Evolutionary conservation across 2,888 invertebrate genomes (phyloP).

Genomic region (Caradrina kadenii): DNA sequence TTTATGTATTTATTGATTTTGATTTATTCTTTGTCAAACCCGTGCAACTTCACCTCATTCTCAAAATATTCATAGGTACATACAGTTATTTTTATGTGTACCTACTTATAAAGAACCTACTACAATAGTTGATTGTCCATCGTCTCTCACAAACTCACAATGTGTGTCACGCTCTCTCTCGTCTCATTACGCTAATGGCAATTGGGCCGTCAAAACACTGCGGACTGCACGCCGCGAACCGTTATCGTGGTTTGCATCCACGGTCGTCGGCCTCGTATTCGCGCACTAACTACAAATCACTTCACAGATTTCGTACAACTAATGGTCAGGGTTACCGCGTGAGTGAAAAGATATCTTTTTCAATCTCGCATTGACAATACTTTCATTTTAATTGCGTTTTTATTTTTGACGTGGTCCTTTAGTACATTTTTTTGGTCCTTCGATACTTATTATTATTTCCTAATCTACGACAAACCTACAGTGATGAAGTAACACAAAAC

Average conservation of each 20-base stretch:
- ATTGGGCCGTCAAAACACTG: slow-evolving; percentile 77
- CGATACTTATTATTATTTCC: neutral
- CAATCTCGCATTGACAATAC: neutral
- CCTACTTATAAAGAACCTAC: slow-evolving; percentile 12
- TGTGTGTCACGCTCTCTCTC: slow-evolving; percentile 61
- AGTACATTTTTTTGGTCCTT: neutral
- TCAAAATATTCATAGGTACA: slow-evolving; percentile 9
- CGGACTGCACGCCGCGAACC: slow-evolving; percentile 75
- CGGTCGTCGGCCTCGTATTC: slow-evolving; percentile 83
- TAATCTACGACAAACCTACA: neutral
- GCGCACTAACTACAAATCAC: slow-evolving; percentile 82
- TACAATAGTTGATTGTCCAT: slow-evolving; percentile 44
- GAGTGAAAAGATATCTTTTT: neutral
- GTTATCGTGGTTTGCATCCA: slow-evolving; percentile 80
- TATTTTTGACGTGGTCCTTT: neutral
- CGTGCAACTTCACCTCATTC: neutral
- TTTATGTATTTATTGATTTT: too few relatives aligned
- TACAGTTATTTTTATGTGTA: slow-evolving; percentile 4
- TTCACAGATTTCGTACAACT: slow-evolving; percentile 81
- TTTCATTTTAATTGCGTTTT: neutral
- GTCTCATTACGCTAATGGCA: slow-evolving; percentile 75
- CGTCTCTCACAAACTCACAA: slow-evolving; percentile 45
- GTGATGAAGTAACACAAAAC: slow-evolving; percentile 2
- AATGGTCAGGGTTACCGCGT: slow-evolving; percentile 73
- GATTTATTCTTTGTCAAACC: neutral